Conservation (phyloP, 2,888 invertebrate genomes). For the Phortica magna region DNA sequence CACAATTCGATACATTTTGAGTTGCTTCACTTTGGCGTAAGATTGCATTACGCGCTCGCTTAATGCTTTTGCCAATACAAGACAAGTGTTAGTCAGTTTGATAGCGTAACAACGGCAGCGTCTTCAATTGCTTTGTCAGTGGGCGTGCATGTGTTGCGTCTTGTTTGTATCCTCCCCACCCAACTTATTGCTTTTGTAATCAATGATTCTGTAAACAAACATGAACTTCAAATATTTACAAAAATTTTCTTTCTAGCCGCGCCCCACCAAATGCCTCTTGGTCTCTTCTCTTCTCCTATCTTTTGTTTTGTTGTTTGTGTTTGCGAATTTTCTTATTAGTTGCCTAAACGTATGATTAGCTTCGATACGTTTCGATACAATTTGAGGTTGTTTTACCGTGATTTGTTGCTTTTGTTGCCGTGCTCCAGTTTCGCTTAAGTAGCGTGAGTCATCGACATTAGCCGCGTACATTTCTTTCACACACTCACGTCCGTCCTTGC, state of each 20-base stretch:
- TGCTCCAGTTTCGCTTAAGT: not conserved
- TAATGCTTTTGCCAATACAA: not conserved
- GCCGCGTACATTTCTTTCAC: not conserved
- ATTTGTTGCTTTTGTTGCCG: not conserved
- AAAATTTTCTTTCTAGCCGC: no score
- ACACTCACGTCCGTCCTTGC: not conserved
- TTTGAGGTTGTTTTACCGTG: not conserved
- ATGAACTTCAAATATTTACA: constrained; percentile 27
- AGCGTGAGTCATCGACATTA: not conserved
- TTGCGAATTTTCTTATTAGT: not conserved
- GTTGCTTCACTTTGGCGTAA: not conserved
- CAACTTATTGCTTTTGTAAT: not conserved
- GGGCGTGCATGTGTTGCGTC: not conserved
- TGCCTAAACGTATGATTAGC: not conserved
- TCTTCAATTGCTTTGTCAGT: not conserved
- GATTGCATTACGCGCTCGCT: not conserved
- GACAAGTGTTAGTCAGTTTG: not conserved
- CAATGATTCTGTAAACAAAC: constrained; percentile 22
- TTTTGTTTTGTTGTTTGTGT: not conserved
- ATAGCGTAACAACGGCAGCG: not conserved
- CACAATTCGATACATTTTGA: constrained; percentile 36
- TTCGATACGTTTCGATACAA: no score
- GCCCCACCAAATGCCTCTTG: no score
- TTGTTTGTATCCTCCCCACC: not conserved
- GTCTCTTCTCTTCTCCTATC: no score